phyloP scores from a whole-genome alignment of 2,113 vertebrate species.

The Narcine bancroftii region DNA sequence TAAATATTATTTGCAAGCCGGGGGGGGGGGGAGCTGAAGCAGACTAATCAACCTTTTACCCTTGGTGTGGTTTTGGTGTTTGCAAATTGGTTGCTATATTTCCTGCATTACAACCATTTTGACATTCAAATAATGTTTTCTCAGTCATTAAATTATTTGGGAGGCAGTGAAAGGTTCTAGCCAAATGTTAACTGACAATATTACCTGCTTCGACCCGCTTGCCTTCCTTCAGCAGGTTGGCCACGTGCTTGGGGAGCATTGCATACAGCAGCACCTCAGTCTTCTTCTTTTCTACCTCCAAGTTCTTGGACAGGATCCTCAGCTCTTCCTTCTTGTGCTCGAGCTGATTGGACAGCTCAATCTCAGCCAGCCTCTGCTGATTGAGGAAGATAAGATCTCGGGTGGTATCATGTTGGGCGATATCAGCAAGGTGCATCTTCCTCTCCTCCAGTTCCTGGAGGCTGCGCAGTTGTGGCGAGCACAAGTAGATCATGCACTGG shows the following conservation, averaged over 20 bases:
- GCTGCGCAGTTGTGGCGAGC: slow-evolving; percentile 55
- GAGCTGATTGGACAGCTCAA: slow-evolving; percentile 60
- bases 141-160: not conserved
- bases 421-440: slow-evolving; percentile 55
- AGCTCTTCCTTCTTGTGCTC: slow-evolving; percentile 65
- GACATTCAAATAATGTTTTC: not conserved
- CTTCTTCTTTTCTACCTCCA: slow-evolving; percentile 65
- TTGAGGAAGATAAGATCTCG: slow-evolving; percentile 61
- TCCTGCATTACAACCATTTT: not conserved
- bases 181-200: not conserved
- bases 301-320: slow-evolving; percentile 56
- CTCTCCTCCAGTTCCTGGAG: slow-evolving; percentile 56
- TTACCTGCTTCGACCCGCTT: slow-evolving; percentile 59
- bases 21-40: too few relatives aligned
- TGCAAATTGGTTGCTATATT: not conserved
- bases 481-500: slow-evolving; percentile 52
- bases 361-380: slow-evolving; percentile 58
- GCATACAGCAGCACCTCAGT: slow-evolving; percentile 61
- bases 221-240: slow-evolving; percentile 64
- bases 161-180: not conserved
- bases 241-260: slow-evolving; percentile 62
- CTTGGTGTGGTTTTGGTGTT: not conserved
- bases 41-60: not conserved
- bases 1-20: too few relatives aligned
- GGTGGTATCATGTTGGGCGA: slow-evolving; percentile 52